Evolutionary conservation across 2,888 invertebrate species (phyloP).

Genomic region (Maniola hyperantus): DNA sequence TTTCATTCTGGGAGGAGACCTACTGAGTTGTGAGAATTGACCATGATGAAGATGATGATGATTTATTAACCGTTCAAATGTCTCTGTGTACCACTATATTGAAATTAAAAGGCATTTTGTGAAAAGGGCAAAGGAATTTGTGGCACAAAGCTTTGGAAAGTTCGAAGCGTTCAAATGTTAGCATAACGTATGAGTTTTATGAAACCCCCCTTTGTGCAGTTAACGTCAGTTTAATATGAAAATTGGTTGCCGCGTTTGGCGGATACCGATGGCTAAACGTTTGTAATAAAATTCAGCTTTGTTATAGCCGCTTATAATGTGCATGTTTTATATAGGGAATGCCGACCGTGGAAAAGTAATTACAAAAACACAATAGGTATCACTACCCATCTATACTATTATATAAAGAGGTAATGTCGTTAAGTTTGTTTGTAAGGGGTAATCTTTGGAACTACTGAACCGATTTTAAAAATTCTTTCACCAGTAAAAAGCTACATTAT

Average conservation of each 20-base stretch:
- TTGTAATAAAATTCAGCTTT: slow-evolving; percentile 29
- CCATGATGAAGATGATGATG: too few species aligned
- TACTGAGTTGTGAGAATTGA: too few species aligned
- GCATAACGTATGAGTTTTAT: slow-evolving; percentile 32
- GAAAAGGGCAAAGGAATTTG: slow-evolving; percentile 36
- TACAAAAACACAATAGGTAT: too few species aligned
- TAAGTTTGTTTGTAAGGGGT: too few species aligned
- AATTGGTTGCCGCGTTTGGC: slow-evolving; percentile 27
- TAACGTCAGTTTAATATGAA: slow-evolving; percentile 35
- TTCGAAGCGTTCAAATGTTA: slow-evolving; percentile 29
- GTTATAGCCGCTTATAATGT: slow-evolving; percentile 21
- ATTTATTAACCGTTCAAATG: neutral
- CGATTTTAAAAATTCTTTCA: too few species aligned
- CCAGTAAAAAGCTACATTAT: too few species aligned
- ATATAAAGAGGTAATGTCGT: too few species aligned
- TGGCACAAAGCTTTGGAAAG: slow-evolving; percentile 29
- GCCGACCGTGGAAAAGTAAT: neutral
- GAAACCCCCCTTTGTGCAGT: slow-evolving; percentile 35
- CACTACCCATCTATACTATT: too few species aligned
- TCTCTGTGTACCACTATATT: slow-evolving; percentile 39
- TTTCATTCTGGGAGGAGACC: too few species aligned
- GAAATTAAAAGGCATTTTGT: slow-evolving; percentile 35
- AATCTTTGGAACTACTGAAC: too few species aligned
- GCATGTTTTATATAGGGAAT: neutral
- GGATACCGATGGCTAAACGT: slow-evolving; percentile 27